A percentile compares a stretch with the other conserved stretches of the same genome.
Conservation (phyloP, 2,888 invertebrate genomes). For the Amiota mariae region DNA sequence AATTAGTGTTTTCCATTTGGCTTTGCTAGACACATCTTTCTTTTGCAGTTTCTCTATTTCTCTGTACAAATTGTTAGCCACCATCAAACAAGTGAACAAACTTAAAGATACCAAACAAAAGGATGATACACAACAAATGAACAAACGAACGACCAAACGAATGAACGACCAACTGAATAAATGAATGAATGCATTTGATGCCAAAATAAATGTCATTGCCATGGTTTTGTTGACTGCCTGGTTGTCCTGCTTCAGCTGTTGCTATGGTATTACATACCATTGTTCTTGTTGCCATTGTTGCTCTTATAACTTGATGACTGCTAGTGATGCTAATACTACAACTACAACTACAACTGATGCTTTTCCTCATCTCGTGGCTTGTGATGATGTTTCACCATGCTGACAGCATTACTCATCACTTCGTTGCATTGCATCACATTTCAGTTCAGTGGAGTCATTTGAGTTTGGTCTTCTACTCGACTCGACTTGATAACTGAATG, state of each 20-base stretch:
- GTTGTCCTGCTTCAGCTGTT: too few relatives aligned
- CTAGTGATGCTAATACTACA: neutral
- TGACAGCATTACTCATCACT: conserved; percentile 7
- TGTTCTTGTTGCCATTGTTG: neutral
- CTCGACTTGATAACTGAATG: neutral
- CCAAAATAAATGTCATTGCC: conserved; percentile 18
- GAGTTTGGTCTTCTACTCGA: neutral
- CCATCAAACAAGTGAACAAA: neutral
- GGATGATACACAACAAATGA: neutral
- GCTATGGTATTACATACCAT: neutral
- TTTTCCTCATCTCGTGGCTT: neutral
- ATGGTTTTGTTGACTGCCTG: neutral
- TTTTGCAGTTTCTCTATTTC: neutral
- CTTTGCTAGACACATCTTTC: neutral
- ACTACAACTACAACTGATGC: neutral
- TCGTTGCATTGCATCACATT: neutral
- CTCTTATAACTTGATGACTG: neutral
- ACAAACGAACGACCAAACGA: too few relatives aligned
- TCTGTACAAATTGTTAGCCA: neutral
- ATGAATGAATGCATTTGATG: neutral
- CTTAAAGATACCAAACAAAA: neutral
- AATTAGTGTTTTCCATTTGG: conserved; percentile 5
- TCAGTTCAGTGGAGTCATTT: neutral
- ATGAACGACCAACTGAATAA: too few relatives aligned
- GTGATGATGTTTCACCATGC: neutral